phyloP scores from a whole-genome alignment of 2,888 invertebrate genomes.

The Plebejus melissa region DNA sequence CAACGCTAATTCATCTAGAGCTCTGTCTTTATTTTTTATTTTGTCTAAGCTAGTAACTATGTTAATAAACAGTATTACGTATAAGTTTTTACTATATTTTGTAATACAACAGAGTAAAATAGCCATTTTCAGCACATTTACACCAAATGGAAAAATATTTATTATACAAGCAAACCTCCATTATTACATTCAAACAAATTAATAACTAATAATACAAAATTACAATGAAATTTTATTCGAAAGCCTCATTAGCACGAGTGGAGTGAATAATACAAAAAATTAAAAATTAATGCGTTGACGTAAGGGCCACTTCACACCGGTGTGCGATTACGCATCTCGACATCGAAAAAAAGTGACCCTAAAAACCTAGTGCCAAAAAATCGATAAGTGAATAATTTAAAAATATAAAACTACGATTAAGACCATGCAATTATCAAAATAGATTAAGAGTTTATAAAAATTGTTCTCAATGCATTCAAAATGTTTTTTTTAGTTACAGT shows the following conservation, averaged over 20 bases:
- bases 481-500: conserved; percentile 1
- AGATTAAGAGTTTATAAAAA: not conserved
- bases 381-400: not conserved
- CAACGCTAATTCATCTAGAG: not conserved
- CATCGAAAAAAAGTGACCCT: not conserved
- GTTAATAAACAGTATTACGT: not conserved
- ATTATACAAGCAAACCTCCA: not conserved
- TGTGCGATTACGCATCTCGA: not conserved
- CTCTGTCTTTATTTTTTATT: not conserved
- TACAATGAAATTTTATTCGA: conserved; percentile 15
- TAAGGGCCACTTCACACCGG: not conserved
- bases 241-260: conserved; percentile 25
- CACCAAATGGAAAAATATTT: not conserved
- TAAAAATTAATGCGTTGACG: not conserved
- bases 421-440: not conserved
- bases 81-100: not conserved
- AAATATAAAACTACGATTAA: not conserved
- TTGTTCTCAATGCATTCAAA: not conserved
- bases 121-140: not conserved
- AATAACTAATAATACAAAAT: conserved; percentile 18
- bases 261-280: conserved; percentile 9
- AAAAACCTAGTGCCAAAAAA: not conserved
- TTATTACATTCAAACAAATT: not conserved
- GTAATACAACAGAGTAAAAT: not conserved
- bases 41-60: not conserved